Evolutionary conservation across 2,113 vertebrate species (phyloP).

Genomic region (Psephotus haematonotus): DNA sequence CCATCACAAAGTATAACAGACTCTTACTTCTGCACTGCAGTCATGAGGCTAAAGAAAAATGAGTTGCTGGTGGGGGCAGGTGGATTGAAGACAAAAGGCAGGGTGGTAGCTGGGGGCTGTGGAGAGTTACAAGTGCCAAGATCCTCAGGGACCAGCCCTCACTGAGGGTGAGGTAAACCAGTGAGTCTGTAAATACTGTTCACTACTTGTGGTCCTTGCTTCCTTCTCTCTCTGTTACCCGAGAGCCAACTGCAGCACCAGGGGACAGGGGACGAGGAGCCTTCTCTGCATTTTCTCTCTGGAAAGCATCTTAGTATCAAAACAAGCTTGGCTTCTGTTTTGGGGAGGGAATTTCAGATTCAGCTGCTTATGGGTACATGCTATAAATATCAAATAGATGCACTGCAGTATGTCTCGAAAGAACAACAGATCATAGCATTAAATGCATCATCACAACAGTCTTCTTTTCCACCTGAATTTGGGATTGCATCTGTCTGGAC

Average conservation of each 20-base stretch:
- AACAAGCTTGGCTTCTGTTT: background rate
- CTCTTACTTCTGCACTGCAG: background rate
- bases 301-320: background rate
- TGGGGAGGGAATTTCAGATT: background rate
- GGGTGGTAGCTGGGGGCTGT: background rate
- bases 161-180: background rate
- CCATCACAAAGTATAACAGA: background rate
- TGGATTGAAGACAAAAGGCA: background rate
- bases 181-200: background rate
- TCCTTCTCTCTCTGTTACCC: background rate
- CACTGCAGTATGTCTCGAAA: background rate
- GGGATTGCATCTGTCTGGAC: background rate
- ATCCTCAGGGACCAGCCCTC: background rate
- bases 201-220: background rate
- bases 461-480: background rate
- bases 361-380: background rate
- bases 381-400: slow-evolving; percentile 4
- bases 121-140: background rate
- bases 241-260: background rate
- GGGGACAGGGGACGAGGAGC: background rate
- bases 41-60: background rate
- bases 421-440: background rate
- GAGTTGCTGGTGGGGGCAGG: background rate
- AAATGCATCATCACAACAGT: background rate
- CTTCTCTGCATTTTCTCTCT: background rate